Evolutionary conservation across 2,888 invertebrate species (phyloP), one percentile per base, ranked within the genome.

Genomic region (Clusia tigrina): DNA sequence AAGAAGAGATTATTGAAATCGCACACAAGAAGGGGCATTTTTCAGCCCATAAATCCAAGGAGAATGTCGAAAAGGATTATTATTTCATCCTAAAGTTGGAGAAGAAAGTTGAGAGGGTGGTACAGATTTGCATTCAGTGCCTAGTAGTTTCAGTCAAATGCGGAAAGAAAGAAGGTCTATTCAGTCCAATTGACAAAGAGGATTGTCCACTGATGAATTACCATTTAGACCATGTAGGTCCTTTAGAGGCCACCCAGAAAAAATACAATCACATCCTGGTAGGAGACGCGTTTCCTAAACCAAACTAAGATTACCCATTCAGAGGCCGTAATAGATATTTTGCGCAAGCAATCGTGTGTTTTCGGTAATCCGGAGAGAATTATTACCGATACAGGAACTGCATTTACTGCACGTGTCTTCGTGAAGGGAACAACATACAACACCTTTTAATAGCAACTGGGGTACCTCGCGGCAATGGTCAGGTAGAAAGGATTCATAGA

Each of bases 11-110:
- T 5, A 81, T 83, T 12, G 67, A 67, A 56, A 71, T 53, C 24
- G 67, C 68, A 1, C 81, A 82, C 67, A 77, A 76, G 52, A 65
- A 65, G 17, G 79, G 80, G 25, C 80, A 82, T 69, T 80, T 80
- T 68, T 68, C 64, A 0, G 68, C 59, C 17, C 71, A 60, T 18
- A 79, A 76, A 55, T 74, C 61, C 2, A 67, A 63, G 25, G 69
- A 74, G 23, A 12, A 15, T 2, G 54, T 79, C 3, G 65, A 56
- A 6, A 66, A 66, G 51, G 71, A 78, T 5, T 78, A 71, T 60
- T 74, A 67, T n/a, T n/a, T n/a, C 54, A 74, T 78, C 48, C 24
- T 17, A 15, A 9, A 57, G 9, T 9, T 32, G 17, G n/a, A 15
- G 15, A 24, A 51, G n/a, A 67, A 65, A 17, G 55, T 58, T 0